Base-by-base conservation (phyloP, 1,140 invertebrate genomes). In the Ectropis grisescens region DNA sequence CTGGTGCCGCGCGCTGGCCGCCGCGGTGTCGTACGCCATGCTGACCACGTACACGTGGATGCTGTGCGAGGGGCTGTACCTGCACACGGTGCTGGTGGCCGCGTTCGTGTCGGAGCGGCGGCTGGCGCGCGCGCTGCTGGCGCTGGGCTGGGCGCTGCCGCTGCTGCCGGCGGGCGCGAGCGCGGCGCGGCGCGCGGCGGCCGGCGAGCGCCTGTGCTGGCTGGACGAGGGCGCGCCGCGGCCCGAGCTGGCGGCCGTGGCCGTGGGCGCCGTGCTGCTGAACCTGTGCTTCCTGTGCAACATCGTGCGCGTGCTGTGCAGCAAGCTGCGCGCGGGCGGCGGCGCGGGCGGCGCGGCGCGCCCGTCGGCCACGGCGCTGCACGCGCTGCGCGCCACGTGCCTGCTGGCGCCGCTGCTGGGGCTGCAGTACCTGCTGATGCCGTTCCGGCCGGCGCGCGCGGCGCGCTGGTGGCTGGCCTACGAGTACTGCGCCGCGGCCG, bases 11-110 rank as follows among this genome's bases (percentile, higher is more conserved):
- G 75, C 88, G 0, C 80, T 98, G 1, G 93, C 97, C 81, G 87
- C 95, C 2, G 57, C 93, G 8, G 87, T 96, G 7, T 92, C 96
- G 58, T 97, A 95, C 71, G 94, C 94, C 47, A 84, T 97, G 29
- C 84, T 97, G 15, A 93, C 93, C 36, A 98, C 95, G 83, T 98
- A 98, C 79, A 91, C 94, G 38, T 98, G 96, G 96, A 96, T 95
- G 93, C 85, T 96, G 37, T 94, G 93, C 69, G 94, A 96, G 78
- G 95, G 96, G 0, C 86, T 98, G 29, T 98, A 98, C 75, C 85
- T 98, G 24, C 95, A 97, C 70, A 97, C 95, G 0, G 85, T 98
- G 26, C 88, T 98, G 0, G 94, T 97, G 1, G 89, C 90, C 29
- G 93, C 95, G 1, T 98, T 98, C 75, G 92, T 94, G 11, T 91